Evolutionary conservation across 2,888 invertebrate genomes (phyloP).

Genomic region (Unio pictorum): DNA sequence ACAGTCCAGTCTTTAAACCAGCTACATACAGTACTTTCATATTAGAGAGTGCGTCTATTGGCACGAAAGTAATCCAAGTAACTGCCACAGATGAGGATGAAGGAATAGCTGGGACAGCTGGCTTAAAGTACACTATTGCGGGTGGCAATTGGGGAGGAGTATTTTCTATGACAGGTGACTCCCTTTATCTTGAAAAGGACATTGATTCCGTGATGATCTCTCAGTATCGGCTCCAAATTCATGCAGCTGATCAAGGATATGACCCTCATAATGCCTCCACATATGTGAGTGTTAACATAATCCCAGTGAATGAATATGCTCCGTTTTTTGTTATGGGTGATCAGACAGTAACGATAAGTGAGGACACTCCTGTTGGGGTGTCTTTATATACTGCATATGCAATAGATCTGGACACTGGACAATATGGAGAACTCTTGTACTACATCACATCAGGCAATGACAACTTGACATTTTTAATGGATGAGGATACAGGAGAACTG

Average conservation of each 20-base stretch:
- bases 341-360: conserved; percentile 41
- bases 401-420: conserved; percentile 50
- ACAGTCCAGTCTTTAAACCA: conserved; percentile 92
- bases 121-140: conserved; percentile 40
- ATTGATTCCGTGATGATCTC: conserved; percentile 53
- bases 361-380: conserved; percentile 43
- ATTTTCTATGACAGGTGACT: conserved; percentile 28
- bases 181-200: conserved; percentile 32
- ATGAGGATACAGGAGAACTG: conserved; percentile 44
- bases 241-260: conserved; percentile 50
- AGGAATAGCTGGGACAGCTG: conserved; percentile 42
- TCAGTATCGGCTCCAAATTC: conserved; percentile 43
- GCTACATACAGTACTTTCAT: conserved; percentile 92
- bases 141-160: conserved; percentile 35
- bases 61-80: conserved; percentile 25
- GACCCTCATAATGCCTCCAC: conserved; percentile 38
- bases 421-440: conserved; percentile 30
- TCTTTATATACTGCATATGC: conserved; percentile 41
- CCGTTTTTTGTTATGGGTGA: conserved; percentile 38
- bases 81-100: conserved; percentile 40
- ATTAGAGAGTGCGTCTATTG: conserved; percentile 84
- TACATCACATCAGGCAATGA: conserved; percentile 20
- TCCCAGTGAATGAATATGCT: conserved; percentile 54
- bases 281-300: conserved; percentile 38
- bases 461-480: conserved; percentile 34